phyloP scores from a whole-genome alignment of 2,888 invertebrate species.

The Leptopilina syphax region DNA sequence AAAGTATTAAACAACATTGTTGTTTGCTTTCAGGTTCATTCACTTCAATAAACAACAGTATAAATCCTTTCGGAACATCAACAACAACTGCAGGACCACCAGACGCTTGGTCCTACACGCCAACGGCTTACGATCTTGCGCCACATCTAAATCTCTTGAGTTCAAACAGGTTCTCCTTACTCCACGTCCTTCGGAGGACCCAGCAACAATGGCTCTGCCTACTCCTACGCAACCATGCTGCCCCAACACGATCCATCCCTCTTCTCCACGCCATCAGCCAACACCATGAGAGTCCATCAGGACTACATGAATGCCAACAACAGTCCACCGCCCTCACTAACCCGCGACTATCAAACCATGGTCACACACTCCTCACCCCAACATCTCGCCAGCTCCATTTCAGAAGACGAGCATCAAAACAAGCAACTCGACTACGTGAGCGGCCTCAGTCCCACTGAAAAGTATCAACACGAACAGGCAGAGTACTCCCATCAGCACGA shows the following conservation, averaged over 20 bases:
- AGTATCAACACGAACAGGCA: constrained; percentile 81
- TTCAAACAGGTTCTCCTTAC: constrained; percentile 82
- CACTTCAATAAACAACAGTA: constrained; percentile 81
- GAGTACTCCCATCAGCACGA: constrained; percentile 80
- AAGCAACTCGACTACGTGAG: constrained; percentile 71
- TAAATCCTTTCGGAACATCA: constrained; percentile 79
- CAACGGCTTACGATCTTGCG: constrained; percentile 85
- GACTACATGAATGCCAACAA: constrained; percentile 82
- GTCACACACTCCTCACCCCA: constrained; percentile 73
- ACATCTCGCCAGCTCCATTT: constrained; percentile 68
- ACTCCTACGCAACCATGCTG: constrained; percentile 76
- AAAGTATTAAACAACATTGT: neutral
- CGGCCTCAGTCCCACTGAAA: constrained; percentile 75
- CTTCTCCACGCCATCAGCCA: constrained; percentile 79
- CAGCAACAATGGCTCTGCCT: constrained; percentile 72
- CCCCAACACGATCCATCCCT: constrained; percentile 87
- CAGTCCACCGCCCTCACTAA: constrained; percentile 81
- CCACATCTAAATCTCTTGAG: constrained; percentile 87
- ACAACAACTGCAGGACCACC: constrained; percentile 81
- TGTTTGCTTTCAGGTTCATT: constrained; percentile 64
- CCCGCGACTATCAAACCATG: constrained; percentile 70
- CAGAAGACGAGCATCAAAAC: constrained; percentile 73
- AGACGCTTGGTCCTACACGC: constrained; percentile 89
- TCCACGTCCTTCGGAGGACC: constrained; percentile 79
- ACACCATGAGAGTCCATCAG: constrained; percentile 81